Evolutionary conservation across 2,797 vertebrate species (phyloP), one percentile per base, ranked within the genome.

Genomic region (Iguana delicatissima): DNA sequence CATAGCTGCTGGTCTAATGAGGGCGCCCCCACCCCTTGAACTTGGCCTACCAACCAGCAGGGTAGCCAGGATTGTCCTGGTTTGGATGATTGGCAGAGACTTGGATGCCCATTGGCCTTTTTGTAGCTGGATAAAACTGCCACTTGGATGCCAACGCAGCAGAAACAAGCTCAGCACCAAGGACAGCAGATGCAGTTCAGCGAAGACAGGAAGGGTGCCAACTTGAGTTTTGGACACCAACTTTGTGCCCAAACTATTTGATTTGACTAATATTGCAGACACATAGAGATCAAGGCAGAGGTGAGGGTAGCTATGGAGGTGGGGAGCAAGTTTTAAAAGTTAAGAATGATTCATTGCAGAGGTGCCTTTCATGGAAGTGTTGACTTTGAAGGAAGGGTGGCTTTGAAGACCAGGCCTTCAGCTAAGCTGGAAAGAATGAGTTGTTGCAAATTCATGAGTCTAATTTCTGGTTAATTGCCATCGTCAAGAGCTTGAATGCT

Each of bases 381-480:
- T 82, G 55, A 85, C 57, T 76, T 86, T 81, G 77, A 32, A 82
- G 83, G 6, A 12, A 77, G 64, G 55, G n/a, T 38, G 38, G 55
- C 77, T 88, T 85, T 91, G 76, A 80, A 89, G 87, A 62, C 26
- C 57, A 64, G 57, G 79, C 84, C 38, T 64, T 64, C 55, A 35
- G 50, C 72, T 76, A 55, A 87, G 80, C 80, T 24, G 69, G 85
- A 76, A 67, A 90, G 85, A 84, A 84, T 13, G 46, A 35, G 59
- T 55, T 4, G 16, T 73, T 90, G 72, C n/a, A 77, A 90, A 87
- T 87, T 83, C 80, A 87, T 77, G 57, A 87, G 80, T n/a, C 64
- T 42, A 67, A 77, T 87, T 90, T 87, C 85, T 87, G 85, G 64
- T 82, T 87, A 85, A 89, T 87, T 87, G 55, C 73, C 26, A 77